These are phyloP conservation scores for Drosophila fulvimacula DNA, from an alignment of 2,888 invertebrate species.

Conservation along the genomic window DNA sequence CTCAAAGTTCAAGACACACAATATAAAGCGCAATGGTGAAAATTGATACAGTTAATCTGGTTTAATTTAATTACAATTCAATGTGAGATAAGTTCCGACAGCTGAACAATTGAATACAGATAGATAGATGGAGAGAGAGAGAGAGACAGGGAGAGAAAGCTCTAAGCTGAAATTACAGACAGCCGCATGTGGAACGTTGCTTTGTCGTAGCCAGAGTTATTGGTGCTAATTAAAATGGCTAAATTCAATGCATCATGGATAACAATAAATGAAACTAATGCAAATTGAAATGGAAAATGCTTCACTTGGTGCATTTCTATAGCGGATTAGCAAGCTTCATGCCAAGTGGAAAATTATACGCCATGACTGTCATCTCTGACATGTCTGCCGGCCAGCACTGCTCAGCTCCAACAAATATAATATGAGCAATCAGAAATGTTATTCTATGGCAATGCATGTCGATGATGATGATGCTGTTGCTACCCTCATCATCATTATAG, in stretches of 20 bases:
- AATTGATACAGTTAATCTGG: no score
- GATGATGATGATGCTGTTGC: background rate
- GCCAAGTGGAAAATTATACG: background rate
- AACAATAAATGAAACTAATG: background rate
- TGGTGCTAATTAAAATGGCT: background rate
- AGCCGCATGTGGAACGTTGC: background rate
- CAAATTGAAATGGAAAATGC: background rate
- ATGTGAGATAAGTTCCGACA: background rate
- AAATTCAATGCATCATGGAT: background rate
- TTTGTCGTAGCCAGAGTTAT: background rate
- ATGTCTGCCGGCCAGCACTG: background rate
- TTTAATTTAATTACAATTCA: background rate
- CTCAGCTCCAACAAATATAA: background rate
- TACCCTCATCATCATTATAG: background rate
- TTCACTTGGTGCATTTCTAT: background rate
- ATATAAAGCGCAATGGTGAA: background rate
- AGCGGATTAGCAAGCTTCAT: background rate
- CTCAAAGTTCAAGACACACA: no score
- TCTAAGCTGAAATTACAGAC: background rate
- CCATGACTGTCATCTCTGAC: background rate
- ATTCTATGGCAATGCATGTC: constrained; percentile 5
- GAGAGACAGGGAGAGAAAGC: background rate
- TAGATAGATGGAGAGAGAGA: background rate
- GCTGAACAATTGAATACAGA: background rate
- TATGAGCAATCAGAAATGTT: background rate